Percentiles rank a stretch among this genome's conserved stretches.
Conservation (phyloP, 2,797 vertebrate species). For the Tauraco hartlaubi region DNA sequence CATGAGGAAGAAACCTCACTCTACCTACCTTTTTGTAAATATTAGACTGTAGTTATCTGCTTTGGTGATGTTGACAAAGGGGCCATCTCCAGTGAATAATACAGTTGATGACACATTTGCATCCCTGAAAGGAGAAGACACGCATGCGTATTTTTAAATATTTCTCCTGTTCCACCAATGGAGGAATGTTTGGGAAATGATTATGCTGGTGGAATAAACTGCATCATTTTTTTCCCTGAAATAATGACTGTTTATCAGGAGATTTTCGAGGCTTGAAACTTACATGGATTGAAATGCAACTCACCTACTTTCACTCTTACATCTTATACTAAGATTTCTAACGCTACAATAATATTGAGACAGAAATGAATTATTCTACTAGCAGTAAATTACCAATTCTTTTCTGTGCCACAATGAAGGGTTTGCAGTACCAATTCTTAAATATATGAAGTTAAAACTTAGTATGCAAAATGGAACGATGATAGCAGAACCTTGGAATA, state of each 20-base stretch:
- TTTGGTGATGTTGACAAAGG: conserved; percentile 79
- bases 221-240: neutral
- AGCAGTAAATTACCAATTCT: neutral
- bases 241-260: neutral
- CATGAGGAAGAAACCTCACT: neutral
- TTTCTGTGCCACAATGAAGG: neutral
- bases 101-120: conserved; percentile 63
- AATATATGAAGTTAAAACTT: neutral
- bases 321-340: neutral
- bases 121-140: conserved; percentile 73
- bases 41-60: conserved; percentile 73
- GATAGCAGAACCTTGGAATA: neutral
- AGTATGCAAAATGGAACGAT: neutral
- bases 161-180: neutral
- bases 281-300: neutral
- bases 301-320: neutral
- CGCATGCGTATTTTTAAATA: neutral
- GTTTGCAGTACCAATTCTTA: neutral
- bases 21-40: conserved; percentile 82
- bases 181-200: neutral
- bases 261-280: neutral
- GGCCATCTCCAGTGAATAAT: conserved; percentile 62
- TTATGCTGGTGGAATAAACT: neutral
- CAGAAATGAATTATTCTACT: neutral
- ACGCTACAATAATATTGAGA: neutral